Conservation (phyloP, 2,888 invertebrate genomes). For the Amphipyra tragopoginis region DNA sequence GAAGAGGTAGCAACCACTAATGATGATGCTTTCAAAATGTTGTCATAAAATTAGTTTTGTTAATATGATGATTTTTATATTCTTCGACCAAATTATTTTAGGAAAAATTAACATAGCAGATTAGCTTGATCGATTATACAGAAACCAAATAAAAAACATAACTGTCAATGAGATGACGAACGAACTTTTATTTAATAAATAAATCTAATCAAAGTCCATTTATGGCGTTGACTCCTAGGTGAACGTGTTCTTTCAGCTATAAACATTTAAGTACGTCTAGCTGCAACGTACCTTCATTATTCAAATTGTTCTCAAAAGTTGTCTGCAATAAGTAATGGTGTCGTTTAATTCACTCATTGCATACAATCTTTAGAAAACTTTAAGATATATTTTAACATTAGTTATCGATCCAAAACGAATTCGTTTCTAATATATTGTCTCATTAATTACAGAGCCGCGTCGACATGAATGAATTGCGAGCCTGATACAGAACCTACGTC, state of each 20-base stretch:
- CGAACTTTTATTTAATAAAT: conserved; percentile 42
- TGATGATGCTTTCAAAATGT: conserved; percentile 25
- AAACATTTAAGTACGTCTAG: conserved; percentile 19
- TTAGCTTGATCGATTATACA: conserved; percentile 39
- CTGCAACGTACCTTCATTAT: conserved; percentile 31
- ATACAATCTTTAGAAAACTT: conserved; percentile 59
- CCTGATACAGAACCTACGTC: conserved; percentile 73
- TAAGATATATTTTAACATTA: conserved; percentile 69
- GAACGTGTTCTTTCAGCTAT: conserved; percentile 15
- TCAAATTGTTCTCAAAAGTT: conserved; percentile 49
- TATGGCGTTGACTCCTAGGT: conserved; percentile 2
- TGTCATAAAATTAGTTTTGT: conserved; percentile 36
- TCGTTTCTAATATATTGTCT: conserved; percentile 77
- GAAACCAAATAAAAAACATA: conserved; percentile 46
- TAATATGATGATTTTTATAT: conserved; percentile 16
- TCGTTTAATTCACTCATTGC: conserved; percentile 56
- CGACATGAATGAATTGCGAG: conserved; percentile 77
- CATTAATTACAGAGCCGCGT: conserved; percentile 78
- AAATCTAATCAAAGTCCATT: conserved; percentile 44
- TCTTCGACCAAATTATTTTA: conserved; percentile 22
- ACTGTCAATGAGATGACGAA: conserved; percentile 46
- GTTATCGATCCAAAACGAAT: conserved; percentile 78
- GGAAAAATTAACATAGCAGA: conserved; percentile 49
- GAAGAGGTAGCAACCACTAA: conserved; percentile 27
- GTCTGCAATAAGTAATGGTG: conserved; percentile 38